Percentiles rank a stretch among this genome's conserved stretches.
These are phyloP conservation scores for Brienomyrus brachyistius DNA, from an alignment of 2,113 vertebrate species.

Conservation along the genomic window DNA sequence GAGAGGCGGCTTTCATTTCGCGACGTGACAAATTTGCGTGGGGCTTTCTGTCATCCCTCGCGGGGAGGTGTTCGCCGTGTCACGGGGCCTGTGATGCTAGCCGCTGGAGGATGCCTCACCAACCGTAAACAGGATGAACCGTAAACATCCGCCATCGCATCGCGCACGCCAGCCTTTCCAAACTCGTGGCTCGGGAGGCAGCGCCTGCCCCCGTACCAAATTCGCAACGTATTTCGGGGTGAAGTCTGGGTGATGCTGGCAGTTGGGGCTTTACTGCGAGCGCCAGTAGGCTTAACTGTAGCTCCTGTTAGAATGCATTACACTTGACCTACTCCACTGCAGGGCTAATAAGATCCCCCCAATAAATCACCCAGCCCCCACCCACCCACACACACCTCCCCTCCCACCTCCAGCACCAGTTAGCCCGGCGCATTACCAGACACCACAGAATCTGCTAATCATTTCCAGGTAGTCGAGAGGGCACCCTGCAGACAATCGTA, in stretches of 20 bases:
- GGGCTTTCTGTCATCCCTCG: slow-evolving; percentile 40
- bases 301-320: slow-evolving; percentile 14
- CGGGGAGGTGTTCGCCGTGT: slow-evolving; percentile 24
- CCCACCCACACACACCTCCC: not conserved
- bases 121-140: not conserved
- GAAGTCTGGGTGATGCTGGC: not conserved
- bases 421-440: slow-evolving; percentile 31
- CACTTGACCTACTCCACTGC: slow-evolving; percentile 11
- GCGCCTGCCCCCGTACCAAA: not conserved
- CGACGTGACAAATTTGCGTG: slow-evolving; percentile 53
- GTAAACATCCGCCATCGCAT: not conserved
- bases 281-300: slow-evolving; percentile 1
- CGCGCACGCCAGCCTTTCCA: not conserved
- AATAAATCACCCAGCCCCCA: slow-evolving; percentile 1
- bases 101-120: not conserved
- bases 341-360: slow-evolving; percentile 18
- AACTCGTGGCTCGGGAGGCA: not conserved
- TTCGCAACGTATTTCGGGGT: not conserved
- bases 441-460: slow-evolving; percentile 34
- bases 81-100: not conserved
- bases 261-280: not conserved
- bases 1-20: slow-evolving; percentile 44
- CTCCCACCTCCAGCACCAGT: not conserved
- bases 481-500: slow-evolving; percentile 35
- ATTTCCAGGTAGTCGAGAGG: slow-evolving; percentile 48